A percentile compares a stretch with the other conserved stretches of the same genome.
These are phyloP conservation scores for Ochropacha duplaris DNA, from an alignment of 2,888 invertebrate species.

Conservation along the genomic window DNA sequence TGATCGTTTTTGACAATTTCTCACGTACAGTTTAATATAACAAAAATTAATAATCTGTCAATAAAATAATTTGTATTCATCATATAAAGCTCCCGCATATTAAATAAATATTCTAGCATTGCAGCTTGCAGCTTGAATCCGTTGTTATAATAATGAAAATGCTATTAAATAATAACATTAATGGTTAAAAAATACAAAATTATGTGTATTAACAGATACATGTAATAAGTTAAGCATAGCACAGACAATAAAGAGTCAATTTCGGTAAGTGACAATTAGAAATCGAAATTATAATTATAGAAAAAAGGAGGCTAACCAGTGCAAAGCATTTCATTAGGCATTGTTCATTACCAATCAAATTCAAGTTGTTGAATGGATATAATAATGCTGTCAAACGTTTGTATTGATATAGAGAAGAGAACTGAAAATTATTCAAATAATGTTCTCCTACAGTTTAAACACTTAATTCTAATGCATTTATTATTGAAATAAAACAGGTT, in stretches of 20 bases:
- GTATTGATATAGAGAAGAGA: too few relatives aligned
- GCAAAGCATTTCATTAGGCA: neutral
- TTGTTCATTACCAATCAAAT: neutral
- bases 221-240: neutral
- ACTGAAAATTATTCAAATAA: too few relatives aligned
- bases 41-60: too few relatives aligned
- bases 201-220: too few relatives aligned
- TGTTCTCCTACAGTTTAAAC: too few relatives aligned
- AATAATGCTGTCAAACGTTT: too few relatives aligned
- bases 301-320: neutral
- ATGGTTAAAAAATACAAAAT: neutral
- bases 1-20: too few relatives aligned
- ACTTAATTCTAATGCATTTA: too few relatives aligned
- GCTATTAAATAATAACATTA: neutral
- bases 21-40: too few relatives aligned
- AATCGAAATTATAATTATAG: neutral
- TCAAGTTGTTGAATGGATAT: neutral
- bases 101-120: slow-evolving; percentile 4
- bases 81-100: neutral
- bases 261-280: neutral
- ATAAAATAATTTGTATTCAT: neutral
- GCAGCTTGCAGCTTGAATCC: slow-evolving; percentile 26
- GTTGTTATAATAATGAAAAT: neutral
- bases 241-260: neutral
- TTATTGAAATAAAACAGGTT: too few relatives aligned